These are phyloP conservation scores for Andrena trimmerana DNA, from an alignment of 2,888 invertebrate species.

Conservation along the genomic window DNA sequence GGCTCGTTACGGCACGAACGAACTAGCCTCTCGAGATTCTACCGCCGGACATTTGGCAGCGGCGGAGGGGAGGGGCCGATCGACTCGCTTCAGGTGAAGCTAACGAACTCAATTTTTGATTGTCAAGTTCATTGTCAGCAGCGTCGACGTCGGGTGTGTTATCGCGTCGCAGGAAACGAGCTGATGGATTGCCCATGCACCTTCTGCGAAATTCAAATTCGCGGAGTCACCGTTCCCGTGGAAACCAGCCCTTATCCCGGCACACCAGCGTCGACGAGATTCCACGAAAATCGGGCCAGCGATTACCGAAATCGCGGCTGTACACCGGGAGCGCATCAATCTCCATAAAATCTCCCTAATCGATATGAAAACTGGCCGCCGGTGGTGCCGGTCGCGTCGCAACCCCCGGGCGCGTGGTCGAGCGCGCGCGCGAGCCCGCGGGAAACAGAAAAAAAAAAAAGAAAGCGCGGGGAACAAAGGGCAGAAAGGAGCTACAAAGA, in stretches of 20 bases:
- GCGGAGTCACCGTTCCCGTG: too few species aligned
- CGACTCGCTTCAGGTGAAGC: background rate
- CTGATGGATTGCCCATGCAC: too few species aligned
- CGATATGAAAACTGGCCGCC: constrained; percentile 54
- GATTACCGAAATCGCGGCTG: background rate
- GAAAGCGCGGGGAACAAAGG: constrained; percentile 39
- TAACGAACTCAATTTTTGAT: background rate
- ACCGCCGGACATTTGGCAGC: background rate
- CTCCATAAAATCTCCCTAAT: constrained; percentile 43
- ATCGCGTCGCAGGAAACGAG: too few species aligned
- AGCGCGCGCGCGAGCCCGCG: constrained; percentile 8
- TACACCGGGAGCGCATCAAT: background rate
- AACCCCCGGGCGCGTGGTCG: constrained; percentile 19
- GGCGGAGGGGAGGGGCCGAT: background rate
- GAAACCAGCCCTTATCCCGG: too few species aligned
- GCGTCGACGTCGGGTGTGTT: too few species aligned
- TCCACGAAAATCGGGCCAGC: background rate
- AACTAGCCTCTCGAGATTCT: background rate
- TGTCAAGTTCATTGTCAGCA: background rate
- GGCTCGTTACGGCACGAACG: constrained; percentile 18
- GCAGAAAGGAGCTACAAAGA: constrained; percentile 55
- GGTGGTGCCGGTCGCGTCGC: constrained; percentile 19
- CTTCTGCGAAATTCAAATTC: too few species aligned
- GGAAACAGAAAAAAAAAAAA: constrained; percentile 9
- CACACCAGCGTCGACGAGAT: background rate